These are phyloP conservation scores for Pachliopta kotzebuea DNA, from an alignment of 2,888 invertebrate species.

Conservation along the genomic window DNA sequence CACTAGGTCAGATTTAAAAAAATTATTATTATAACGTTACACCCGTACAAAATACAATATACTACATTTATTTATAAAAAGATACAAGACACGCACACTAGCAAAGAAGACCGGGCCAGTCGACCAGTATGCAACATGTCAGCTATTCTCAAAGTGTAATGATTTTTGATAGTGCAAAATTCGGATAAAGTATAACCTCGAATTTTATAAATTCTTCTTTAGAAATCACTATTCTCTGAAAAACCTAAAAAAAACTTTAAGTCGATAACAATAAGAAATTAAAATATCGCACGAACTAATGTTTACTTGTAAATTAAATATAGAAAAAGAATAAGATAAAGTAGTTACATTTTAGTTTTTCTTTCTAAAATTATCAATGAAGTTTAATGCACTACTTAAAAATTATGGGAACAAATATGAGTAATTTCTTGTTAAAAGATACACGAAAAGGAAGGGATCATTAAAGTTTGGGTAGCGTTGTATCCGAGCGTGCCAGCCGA, in stretches of 20 bases:
- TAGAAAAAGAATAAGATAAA: too few relatives aligned
- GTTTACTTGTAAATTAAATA: too few relatives aligned
- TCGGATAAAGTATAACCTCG: too few relatives aligned
- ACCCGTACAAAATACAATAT: slow-evolving; percentile 33
- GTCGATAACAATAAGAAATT: background rate
- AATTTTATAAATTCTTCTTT: too few relatives aligned
- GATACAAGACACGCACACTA: slow-evolving; percentile 62
- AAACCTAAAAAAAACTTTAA: background rate
- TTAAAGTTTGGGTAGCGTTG: slow-evolving; percentile 43
- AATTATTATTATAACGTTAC: slow-evolving; percentile 33
- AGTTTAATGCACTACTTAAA: too few relatives aligned
- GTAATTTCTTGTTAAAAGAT: background rate
- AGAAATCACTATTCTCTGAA: too few relatives aligned
- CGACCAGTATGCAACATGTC: slow-evolving; percentile 20
- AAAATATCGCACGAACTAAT: background rate
- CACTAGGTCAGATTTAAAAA: background rate
- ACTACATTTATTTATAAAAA: slow-evolving; percentile 32
- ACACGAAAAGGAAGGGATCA: background rate
- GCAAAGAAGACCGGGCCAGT: slow-evolving; percentile 36
- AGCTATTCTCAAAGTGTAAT: slow-evolving; percentile 17
- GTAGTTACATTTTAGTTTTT: too few relatives aligned
- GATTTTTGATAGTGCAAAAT: background rate
- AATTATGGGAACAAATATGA: background rate
- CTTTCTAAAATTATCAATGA: too few relatives aligned
- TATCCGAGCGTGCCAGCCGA: slow-evolving; percentile 71